phyloP scores from a whole-genome alignment of 2,888 invertebrate genomes.

The Lochmaea capreae region DNA sequence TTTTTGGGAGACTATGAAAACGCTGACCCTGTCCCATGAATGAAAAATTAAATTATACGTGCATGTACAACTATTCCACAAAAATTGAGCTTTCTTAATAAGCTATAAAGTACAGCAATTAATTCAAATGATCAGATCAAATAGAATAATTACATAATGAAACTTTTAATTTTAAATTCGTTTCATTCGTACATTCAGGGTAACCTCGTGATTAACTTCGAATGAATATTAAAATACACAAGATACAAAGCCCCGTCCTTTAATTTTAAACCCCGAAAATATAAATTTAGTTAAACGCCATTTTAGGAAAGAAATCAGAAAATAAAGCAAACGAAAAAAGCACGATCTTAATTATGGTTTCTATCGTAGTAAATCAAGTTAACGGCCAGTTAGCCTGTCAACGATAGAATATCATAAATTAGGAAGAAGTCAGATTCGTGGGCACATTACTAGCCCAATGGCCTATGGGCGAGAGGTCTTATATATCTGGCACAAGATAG shows the following conservation, averaged over 20 bases:
- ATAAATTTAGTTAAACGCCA: constrained; percentile 33
- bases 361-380: constrained; percentile 56
- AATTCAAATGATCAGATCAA: neutral
- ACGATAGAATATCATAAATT: constrained; percentile 56
- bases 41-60: too few relatives aligned
- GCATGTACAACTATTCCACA: too few relatives aligned
- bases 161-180: neutral
- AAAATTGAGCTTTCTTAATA: too few relatives aligned
- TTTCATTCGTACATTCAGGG: neutral
- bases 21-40: too few relatives aligned
- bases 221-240: constrained; percentile 12
- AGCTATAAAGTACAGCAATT: too few relatives aligned
- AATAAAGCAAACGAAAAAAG: constrained; percentile 38
- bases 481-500: neutral
- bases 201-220: neutral
- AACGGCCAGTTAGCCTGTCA: constrained; percentile 56
- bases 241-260: neutral
- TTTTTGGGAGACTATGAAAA: too few relatives aligned
- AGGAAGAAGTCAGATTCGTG: constrained; percentile 32
- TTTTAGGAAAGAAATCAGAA: constrained; percentile 26
- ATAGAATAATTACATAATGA: neutral
- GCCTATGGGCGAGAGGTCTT: neutral
- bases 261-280: neutral
- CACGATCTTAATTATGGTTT: constrained; percentile 56
- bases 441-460: constrained; percentile 34